These are phyloP conservation scores for Zosterops pallidus DNA, from an alignment of 2,113 vertebrate species.

Conservation along the genomic window DNA sequence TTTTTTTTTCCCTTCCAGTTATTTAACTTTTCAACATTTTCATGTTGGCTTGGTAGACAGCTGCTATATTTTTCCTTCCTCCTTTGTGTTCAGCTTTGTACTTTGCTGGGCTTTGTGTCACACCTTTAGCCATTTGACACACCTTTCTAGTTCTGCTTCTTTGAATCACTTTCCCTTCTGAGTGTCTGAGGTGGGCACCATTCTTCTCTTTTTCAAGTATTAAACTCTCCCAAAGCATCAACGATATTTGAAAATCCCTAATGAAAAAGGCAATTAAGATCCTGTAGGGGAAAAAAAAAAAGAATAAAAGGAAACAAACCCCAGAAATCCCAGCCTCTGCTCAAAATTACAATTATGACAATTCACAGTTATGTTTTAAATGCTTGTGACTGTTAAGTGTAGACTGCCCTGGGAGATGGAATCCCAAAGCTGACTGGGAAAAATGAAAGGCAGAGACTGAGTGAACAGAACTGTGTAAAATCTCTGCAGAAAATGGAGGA, in stretches of 20 bases:
- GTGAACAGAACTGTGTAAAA: neutral
- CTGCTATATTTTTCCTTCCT: neutral
- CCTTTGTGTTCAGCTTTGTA: constrained; percentile 5
- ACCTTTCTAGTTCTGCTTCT: constrained; percentile 30
- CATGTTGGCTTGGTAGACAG: neutral
- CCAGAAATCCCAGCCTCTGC: neutral
- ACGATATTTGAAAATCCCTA: neutral
- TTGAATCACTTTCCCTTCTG: neutral
- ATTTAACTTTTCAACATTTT: constrained; percentile 35
- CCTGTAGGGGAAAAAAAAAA: neutral
- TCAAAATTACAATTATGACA: constrained; percentile 10
- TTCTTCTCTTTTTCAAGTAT: neutral
- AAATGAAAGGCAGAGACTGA: neutral
- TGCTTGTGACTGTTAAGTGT: neutral
- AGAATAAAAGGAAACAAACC: neutral
- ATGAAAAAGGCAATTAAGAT: constrained; percentile 4
- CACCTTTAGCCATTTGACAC: constrained; percentile 34
- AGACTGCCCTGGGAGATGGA: neutral
- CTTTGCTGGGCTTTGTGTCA: neutral
- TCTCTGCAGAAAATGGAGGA: neutral
- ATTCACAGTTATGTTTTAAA: constrained; percentile 7
- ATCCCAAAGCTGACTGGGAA: constrained; percentile 13
- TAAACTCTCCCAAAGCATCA: neutral
- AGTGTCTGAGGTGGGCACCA: neutral
- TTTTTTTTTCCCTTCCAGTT: constrained; percentile 11